Conservation (phyloP, 2,888 invertebrate genomes). For the Blastobasis adustella region DNA sequence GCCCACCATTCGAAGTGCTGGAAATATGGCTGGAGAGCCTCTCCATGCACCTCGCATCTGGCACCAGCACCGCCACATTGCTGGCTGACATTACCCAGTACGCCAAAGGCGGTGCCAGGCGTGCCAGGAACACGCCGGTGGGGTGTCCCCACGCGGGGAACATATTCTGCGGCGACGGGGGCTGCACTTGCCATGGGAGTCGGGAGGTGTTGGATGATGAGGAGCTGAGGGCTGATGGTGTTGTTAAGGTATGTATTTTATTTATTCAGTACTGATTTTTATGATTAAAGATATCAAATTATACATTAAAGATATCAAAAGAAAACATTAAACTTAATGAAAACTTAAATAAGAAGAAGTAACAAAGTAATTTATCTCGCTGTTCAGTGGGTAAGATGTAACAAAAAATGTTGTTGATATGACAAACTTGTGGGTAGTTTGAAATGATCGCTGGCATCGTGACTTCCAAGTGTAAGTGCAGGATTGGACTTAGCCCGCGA, state of each 20-base stretch:
- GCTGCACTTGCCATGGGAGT: neutral
- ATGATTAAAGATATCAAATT: too few species aligned
- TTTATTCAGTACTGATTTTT: too few species aligned
- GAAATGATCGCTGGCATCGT: too few species aligned
- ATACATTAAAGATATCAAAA: too few species aligned
- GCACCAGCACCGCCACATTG: conserved; percentile 79
- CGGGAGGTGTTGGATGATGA: conserved; percentile 23
- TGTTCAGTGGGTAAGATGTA: too few species aligned
- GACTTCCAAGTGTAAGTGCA: too few species aligned
- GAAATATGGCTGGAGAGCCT: conserved; percentile 91
- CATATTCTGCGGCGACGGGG: conserved; percentile 12
- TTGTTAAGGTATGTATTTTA: conserved; percentile 26
- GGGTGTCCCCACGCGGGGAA: conserved; percentile 16
- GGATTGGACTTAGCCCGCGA: too few species aligned
- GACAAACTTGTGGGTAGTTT: too few species aligned
- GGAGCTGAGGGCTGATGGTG: conserved; percentile 20
- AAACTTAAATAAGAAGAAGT: too few species aligned
- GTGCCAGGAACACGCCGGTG: conserved; percentile 69
- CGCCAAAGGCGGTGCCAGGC: conserved; percentile 57
- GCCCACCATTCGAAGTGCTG: conserved; percentile 92
- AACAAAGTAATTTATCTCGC: too few species aligned
- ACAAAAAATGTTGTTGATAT: too few species aligned
- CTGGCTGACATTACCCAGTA: conserved; percentile 86
- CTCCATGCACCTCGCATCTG: conserved; percentile 79
- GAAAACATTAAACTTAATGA: too few species aligned